Evolutionary conservation across 2,888 invertebrate genomes (phyloP).

Genomic region (Psococerastis gibbosa): DNA sequence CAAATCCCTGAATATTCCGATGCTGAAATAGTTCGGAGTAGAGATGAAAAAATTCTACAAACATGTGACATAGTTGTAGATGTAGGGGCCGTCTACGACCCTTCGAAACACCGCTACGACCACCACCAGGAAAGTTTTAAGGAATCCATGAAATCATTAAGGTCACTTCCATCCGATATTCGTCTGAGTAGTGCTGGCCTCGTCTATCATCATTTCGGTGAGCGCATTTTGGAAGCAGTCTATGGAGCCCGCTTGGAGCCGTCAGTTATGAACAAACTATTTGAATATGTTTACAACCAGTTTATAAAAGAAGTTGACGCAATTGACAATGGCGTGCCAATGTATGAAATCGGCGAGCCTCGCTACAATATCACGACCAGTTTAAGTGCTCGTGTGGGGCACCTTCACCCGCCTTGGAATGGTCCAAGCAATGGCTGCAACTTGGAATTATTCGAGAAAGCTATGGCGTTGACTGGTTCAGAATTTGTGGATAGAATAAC

Average conservation of each 20-base stretch:
- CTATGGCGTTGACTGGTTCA: constrained; percentile 52
- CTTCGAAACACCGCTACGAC: constrained; percentile 58
- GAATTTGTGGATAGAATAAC: constrained; percentile 56
- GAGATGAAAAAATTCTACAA: constrained; percentile 38
- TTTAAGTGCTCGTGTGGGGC: constrained; percentile 51
- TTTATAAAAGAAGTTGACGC: constrained; percentile 91
- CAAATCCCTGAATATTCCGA: constrained; percentile 58
- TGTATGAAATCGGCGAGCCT: constrained; percentile 46
- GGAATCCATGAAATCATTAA: constrained; percentile 43
- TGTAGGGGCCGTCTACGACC: constrained; percentile 76
- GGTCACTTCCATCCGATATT: constrained; percentile 31
- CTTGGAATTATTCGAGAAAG: constrained; percentile 50
- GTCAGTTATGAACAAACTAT: constrained; percentile 36
- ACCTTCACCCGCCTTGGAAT: constrained; percentile 77
- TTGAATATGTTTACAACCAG: constrained; percentile 56
- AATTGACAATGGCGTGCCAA: constrained; percentile 89
- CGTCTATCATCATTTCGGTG: constrained; percentile 77
- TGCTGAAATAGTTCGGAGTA: constrained; percentile 51
- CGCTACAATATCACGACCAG: constrained; percentile 49
- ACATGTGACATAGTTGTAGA: constrained; percentile 89
- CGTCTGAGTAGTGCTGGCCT: constrained; percentile 92
- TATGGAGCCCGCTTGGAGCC: constrained; percentile 29
- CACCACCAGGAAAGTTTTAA: constrained; percentile 75
- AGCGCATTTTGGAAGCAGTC: constrained; percentile 47
- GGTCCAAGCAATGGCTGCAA: constrained; percentile 29